Base-by-base conservation (phyloP, 1,140 invertebrate genomes). In the Wiebesia pumilae region DNA sequence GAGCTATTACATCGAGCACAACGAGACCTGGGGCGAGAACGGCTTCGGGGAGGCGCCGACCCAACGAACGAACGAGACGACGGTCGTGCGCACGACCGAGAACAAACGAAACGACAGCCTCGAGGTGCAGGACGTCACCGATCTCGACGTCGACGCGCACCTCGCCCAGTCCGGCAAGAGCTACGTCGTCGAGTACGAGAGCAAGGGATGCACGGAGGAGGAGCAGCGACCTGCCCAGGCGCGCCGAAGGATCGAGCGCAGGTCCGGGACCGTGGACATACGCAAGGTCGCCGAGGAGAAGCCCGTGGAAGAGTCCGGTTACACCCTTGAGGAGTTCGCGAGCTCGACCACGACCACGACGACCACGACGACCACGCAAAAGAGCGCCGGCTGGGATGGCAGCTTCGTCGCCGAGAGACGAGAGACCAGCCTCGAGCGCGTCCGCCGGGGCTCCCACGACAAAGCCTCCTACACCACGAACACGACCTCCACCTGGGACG, bases 231-330 rank as follows among this genome's bases (percentile, higher is more conserved):
- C 47, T 0, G 24, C 21, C 21, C 51, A 62, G 51, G 1, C 78
- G 19, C 78, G 78, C 16, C 88, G 0, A 90, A 91, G 40, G 90
- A 69, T 69, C 38, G 80, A 81, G 38, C 80, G 62, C 62, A 40
- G 80, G 35, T 69, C 80, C 24, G 82, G 30, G 3, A 82, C 65
- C 0, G 21, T 92, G 0, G 89, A 92, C 30, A 93, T 93, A 27
- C 88, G 88, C 0, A 92, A 93, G 19, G 89, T 93, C 0, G 91
- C 91, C 0, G 92, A 92, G 12, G 92, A 93, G 16, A 87, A 91
- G 51, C 90, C 91, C 33, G 0, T 51, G 7, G 33, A 83, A n/a
- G 69, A 83, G 69, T 9, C 67, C 21, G 69, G 69, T 12, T 83
- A 83, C 69, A 75, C 71, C 38, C 38, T 43, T 6, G 71, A 75